Conservation (phyloP, 2,797 vertebrate genomes). For the Benthosema pterotum region DNA sequence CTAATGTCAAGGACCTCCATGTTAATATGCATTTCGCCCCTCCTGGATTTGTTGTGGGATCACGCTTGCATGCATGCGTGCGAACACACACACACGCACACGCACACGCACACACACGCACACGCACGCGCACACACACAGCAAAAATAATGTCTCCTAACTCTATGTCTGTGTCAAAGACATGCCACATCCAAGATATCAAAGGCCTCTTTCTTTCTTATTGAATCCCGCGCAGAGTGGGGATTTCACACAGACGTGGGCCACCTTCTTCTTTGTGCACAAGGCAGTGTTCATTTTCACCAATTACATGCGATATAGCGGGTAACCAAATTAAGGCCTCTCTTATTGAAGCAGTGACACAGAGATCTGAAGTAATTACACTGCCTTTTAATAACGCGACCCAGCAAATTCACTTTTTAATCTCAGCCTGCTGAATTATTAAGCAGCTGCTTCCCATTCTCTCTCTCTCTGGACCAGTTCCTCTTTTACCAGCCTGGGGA, state of each 20-base stretch:
- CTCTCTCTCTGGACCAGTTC: slow-evolving; percentile 42
- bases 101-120: slow-evolving; percentile 16
- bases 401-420: slow-evolving; percentile 78
- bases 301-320: slow-evolving; percentile 71
- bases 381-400: slow-evolving; percentile 78
- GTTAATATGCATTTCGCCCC: no score
- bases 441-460: slow-evolving; percentile 69
- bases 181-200: slow-evolving; percentile 45
- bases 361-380: slow-evolving; percentile 80
- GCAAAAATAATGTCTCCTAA: slow-evolving; percentile 2
- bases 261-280: slow-evolving; percentile 22
- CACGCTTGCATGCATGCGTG: no score
- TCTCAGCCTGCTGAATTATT: slow-evolving; percentile 83
- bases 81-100: slow-evolving; percentile 15
- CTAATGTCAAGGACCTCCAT: no score
- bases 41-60: no score
- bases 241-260: slow-evolving; percentile 10
- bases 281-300: slow-evolving; percentile 67
- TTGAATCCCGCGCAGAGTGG: slow-evolving; percentile 26
- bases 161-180: slow-evolving; percentile 21
- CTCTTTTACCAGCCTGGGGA: no score
- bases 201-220: slow-evolving; percentile 4
- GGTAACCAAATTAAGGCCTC: slow-evolving; percentile 76
- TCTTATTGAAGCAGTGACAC: slow-evolving; percentile 76
- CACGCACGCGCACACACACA: not conserved